Conservation (phyloP, 2,797 vertebrate genomes). For the Leucoraja ocellata region DNA sequence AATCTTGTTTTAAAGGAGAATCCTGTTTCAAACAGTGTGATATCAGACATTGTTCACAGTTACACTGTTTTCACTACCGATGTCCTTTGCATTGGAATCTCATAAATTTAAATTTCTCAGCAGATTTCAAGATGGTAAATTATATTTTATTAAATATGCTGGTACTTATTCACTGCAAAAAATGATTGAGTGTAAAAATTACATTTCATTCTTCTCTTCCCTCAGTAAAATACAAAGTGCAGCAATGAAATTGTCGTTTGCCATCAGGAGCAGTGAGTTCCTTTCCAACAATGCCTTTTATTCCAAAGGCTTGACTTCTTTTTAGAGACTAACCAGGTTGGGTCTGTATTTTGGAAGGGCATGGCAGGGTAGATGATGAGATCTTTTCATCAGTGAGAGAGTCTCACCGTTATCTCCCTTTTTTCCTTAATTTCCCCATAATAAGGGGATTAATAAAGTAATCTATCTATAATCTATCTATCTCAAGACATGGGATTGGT, state of each 20-base stretch:
- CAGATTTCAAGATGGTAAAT: background rate
- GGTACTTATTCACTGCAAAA: background rate
- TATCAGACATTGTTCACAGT: background rate
- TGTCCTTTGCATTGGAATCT: background rate
- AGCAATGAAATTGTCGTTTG: background rate
- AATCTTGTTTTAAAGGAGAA: slow-evolving; percentile 15
- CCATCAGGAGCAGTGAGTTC: background rate
- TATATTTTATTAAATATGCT: background rate
- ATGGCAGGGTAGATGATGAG: too few species aligned
- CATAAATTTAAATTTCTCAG: background rate
- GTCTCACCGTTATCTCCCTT: too few species aligned
- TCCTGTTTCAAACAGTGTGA: background rate
- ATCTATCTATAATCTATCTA: too few species aligned
- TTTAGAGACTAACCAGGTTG: too few species aligned
- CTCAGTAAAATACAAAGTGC: background rate
- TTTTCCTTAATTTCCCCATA: too few species aligned
- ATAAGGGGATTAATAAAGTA: too few species aligned
- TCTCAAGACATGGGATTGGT: too few species aligned
- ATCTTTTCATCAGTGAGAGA: too few species aligned
- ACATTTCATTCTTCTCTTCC: background rate
- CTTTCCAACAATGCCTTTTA: background rate
- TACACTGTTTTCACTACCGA: background rate
- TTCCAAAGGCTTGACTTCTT: background rate
- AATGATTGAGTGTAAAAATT: background rate
- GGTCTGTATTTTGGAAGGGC: too few species aligned